Evolutionary conservation across 2,797 vertebrate genomes (phyloP), one percentile per base, ranked within the genome.

Genomic region (Chloroceryle inda): DNA sequence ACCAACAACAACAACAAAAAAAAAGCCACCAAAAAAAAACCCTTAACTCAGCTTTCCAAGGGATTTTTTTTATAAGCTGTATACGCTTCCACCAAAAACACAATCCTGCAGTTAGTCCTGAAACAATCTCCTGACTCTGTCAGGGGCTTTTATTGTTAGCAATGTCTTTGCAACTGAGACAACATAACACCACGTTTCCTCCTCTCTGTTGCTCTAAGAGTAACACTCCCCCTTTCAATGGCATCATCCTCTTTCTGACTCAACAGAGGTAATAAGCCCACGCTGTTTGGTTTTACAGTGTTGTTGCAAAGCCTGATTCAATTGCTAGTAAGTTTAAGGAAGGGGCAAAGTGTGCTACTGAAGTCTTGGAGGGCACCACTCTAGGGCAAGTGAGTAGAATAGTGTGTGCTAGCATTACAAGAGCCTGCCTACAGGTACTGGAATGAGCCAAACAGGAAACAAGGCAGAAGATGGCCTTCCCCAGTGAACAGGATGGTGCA

Each of bases 261-360:
- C 38, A 38, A 7, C 8, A 18, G 47, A 53, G 33, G 33, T 19
- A 77, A 52, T 35, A 84, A 10, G 31, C 27, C 31, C 33, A 44
- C 0, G 0, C 22, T 35, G 50, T 23, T 52, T 47, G 3, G 11
- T 89, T 64, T 44, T 61, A 62, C 62, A 68, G 19, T 9, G 2
- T 8, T 74, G 49, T 31, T 71, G 55, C 63, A 29, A 40, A 45
- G 29, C n/a, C 33, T 74, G 33, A 21, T 83, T 76, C 15, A 62
- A 2, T 10, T 76, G 31, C n/a, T 40, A 68, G 3, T 12, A 81
- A 33, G 4, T 40, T 47, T 37, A 64, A 86, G 31, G 31, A 78
- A 91, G 49, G 3, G 10, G 37, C 18, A 89, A 24, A 78, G 24
- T 47, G 5, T 26, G 9, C 53, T 85, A 12, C 40, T 49, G 58